phyloP scores from a whole-genome alignment of 2,113 vertebrate species.

The Otolemur garnettii region DNA sequence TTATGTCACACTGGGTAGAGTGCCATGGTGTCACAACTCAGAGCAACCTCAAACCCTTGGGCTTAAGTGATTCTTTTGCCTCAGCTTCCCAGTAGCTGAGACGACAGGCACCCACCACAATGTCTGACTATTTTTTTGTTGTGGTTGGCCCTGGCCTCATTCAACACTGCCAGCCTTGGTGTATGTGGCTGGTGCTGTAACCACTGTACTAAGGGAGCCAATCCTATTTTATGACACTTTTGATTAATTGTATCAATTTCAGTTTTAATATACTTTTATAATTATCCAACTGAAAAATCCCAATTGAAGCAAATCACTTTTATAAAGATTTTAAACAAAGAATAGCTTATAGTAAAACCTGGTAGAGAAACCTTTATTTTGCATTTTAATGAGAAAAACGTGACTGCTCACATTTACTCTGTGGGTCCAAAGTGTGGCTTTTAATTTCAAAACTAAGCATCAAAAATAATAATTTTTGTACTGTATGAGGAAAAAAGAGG shows the following conservation, averaged over 20 bases:
- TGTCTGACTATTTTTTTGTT: too few relatives aligned
- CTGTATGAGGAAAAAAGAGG: neutral
- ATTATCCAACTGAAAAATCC: conserved; percentile 20
- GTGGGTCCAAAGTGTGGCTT: neutral
- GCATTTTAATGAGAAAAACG: conserved; percentile 54
- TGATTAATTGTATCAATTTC: conserved; percentile 17
- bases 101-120: too few relatives aligned
- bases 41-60: too few relatives aligned
- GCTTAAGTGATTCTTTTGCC: too few relatives aligned
- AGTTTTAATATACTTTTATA: conserved; percentile 19
- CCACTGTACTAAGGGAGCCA: too few relatives aligned
- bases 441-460: conserved; percentile 5
- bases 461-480: conserved; percentile 7
- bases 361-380: neutral
- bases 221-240: neutral
- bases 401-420: neutral
- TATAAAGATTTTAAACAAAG: conserved; percentile 32
- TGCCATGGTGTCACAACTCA: too few relatives aligned
- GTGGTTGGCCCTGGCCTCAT: too few relatives aligned
- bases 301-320: neutral
- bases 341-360: neutral
- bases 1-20: too few relatives aligned
- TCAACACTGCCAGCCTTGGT: too few relatives aligned
- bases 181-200: too few relatives aligned
- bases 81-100: too few relatives aligned